Conservation (phyloP, 2,888 invertebrate species). For the Eumacrocentrus americanus region DNA sequence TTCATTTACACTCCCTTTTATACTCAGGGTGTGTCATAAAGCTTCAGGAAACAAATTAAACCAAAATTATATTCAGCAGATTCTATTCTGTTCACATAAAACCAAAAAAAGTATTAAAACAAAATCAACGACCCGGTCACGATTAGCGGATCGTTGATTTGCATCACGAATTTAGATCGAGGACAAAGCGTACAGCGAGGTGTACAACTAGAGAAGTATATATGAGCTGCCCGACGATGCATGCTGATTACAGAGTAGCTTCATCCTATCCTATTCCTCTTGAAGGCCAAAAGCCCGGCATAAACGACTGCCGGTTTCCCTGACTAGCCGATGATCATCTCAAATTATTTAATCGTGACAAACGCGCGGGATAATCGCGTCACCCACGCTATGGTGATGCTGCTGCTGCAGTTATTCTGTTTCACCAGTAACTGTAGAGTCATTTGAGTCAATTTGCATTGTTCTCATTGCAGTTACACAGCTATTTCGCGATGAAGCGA, state of each 20-base stretch:
- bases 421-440: not conserved
- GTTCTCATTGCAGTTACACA: too few species aligned
- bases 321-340: constrained; percentile 26
- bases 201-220: constrained; percentile 1
- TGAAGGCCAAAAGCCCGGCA: constrained; percentile 11
- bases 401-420: not conserved
- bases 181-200: constrained; percentile 42
- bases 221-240: constrained; percentile 4
- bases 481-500: too few species aligned
- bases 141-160: constrained; percentile 50
- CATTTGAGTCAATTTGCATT: not conserved
- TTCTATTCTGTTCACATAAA: too few species aligned
- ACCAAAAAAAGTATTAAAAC: not conserved
- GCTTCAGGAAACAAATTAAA: too few species aligned
- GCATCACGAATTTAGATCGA: constrained; percentile 52
- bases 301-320: constrained; percentile 10
- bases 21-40: constrained; percentile 5
- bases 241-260: constrained; percentile 38
- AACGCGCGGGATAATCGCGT: constrained; percentile 15
- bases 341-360: constrained; percentile 40
- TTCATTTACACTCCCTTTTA: too few species aligned
- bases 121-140: constrained; percentile 19
- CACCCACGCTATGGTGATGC: constrained; percentile 37
- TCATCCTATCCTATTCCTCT: too few species aligned
- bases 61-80: too few species aligned